Percentiles rank a stretch among this genome's conserved stretches.
Conservation (phyloP, 2,113 vertebrate genomes). For the Brienomyrus brachyistius region DNA sequence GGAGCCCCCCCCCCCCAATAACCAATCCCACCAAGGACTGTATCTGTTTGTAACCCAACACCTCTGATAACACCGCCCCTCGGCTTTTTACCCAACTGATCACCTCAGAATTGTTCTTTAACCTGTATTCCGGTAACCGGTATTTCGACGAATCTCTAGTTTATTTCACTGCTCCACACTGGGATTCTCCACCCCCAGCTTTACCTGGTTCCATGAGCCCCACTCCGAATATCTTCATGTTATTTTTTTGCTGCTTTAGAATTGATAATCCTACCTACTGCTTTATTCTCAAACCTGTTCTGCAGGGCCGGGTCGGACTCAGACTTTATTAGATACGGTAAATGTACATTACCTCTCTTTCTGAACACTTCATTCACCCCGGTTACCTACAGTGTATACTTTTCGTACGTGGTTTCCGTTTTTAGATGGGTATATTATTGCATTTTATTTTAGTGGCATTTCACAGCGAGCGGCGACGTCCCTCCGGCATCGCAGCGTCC, state of each 20-base stretch:
- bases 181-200: constrained; percentile 14
- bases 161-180: constrained; percentile 21
- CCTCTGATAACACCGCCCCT: constrained; percentile 50
- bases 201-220: not conserved
- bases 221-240: constrained; percentile 48
- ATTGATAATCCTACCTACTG: constrained; percentile 27
- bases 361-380: constrained; percentile 19
- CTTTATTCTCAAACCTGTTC: not conserved
- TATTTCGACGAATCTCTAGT: not conserved
- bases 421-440: constrained; percentile 40
- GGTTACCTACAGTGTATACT: constrained; percentile 51
- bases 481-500: constrained; percentile 43
- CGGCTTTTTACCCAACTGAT: constrained; percentile 28
- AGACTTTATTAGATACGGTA: not conserved
- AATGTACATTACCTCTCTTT: constrained; percentile 9
- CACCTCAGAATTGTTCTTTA: constrained; percentile 3
- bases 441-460: constrained; percentile 49
- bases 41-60: constrained; percentile 64
- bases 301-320: not conserved
- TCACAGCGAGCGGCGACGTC: constrained; percentile 58
- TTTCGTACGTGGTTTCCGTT: constrained; percentile 15
- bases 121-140: not conserved
- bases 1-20: not conserved
- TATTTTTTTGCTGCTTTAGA: constrained; percentile 40
- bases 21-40: constrained; percentile 56